These are phyloP conservation scores for Sarcophaga bullata DNA, from an alignment of 1,140 invertebrate genomes.

Conservation along the genomic window DNA sequence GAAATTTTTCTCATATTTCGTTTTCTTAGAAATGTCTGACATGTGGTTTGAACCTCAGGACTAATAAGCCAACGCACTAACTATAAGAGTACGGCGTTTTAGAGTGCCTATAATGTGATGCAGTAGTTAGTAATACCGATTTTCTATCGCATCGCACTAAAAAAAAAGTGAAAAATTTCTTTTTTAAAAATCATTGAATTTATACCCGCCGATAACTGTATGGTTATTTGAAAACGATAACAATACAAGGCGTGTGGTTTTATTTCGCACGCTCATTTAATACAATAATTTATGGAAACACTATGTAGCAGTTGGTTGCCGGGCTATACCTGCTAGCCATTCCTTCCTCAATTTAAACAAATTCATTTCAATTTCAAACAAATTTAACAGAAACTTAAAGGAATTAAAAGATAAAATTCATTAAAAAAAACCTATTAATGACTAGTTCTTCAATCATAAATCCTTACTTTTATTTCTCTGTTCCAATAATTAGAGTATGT, in stretches of 20 bases:
- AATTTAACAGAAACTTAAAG: background rate
- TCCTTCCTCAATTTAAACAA: background rate
- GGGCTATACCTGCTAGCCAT: background rate
- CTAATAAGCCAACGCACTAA: too few species aligned
- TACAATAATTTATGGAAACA: conserved; percentile 15
- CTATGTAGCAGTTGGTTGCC: conserved; percentile 7
- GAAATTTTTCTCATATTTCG: too few species aligned
- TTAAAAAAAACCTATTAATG: background rate
- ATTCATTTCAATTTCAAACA: too few species aligned
- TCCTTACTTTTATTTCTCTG: background rate
- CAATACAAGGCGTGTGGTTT: background rate
- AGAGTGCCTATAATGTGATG: too few species aligned
- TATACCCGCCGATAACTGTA: background rate
- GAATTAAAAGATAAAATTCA: background rate
- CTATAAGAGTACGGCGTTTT: too few species aligned
- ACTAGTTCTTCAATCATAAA: background rate
- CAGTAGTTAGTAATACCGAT: too few species aligned
- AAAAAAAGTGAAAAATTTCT: too few species aligned
- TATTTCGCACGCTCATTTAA: conserved; percentile 32
- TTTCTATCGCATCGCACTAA: too few species aligned
- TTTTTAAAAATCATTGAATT: too few species aligned
- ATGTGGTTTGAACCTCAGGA: too few species aligned
- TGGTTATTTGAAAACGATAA: conserved; percentile 24
- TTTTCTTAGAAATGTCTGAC: too few species aligned
- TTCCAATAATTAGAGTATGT: background rate